A percentile compares a stretch with the other conserved stretches of the same genome.
Conservation (phyloP, 2,113 vertebrate species). For the Progne subis region DNA sequence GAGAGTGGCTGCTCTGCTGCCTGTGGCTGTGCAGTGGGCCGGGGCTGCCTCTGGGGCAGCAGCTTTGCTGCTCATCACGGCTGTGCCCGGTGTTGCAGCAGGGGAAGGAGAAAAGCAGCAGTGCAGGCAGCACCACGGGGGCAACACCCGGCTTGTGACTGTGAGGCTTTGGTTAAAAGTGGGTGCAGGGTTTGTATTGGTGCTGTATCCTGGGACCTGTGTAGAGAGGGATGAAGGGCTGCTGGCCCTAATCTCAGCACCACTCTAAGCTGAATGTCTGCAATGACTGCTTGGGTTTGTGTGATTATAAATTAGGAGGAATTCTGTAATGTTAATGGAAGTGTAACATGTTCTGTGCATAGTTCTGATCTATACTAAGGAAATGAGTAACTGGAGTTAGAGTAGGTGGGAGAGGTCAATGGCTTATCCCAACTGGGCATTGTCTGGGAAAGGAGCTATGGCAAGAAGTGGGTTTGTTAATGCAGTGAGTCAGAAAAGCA, state of each 20-base stretch:
- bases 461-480: neutral
- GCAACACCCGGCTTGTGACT: neutral
- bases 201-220: neutral
- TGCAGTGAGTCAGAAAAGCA: neutral
- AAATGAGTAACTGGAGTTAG: neutral
- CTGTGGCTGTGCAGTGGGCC: neutral
- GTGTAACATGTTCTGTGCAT: neutral
- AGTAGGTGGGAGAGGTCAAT: neutral
- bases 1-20: neutral
- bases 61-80: neutral
- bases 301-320: neutral
- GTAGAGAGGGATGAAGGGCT: neutral
- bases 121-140: neutral
- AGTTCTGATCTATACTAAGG: neutral
- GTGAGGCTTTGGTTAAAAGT: neutral
- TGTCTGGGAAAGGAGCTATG: neutral
- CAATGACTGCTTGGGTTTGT: neutral
- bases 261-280: neutral
- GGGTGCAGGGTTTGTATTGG: neutral
- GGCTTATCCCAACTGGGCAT: neutral
- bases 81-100: neutral
- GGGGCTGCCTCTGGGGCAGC: neutral
- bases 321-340: neutral
- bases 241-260: neutral
- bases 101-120: neutral